Percentiles rank a stretch among this genome's conserved stretches.
phyloP scores from a whole-genome alignment of 2,797 vertebrate genomes.

The Lagorchestes hirsutus region DNA sequence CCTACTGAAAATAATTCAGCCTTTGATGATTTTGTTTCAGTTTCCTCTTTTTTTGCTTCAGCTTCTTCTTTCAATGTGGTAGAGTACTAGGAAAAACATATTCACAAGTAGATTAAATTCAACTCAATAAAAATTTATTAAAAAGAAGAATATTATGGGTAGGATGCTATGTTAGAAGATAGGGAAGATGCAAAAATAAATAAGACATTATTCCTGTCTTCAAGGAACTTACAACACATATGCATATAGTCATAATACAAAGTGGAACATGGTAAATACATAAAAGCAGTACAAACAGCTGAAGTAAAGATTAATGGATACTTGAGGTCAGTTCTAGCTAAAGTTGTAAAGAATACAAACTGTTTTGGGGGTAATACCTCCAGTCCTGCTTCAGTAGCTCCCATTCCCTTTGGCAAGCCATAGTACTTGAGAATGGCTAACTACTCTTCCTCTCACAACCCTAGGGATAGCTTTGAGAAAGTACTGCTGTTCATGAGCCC shows the following conservation, averaged over 20 bases:
- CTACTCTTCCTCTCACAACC: too few species aligned
- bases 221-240: neutral
- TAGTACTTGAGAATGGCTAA: too few species aligned
- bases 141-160: neutral
- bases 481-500: too few species aligned
- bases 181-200: neutral
- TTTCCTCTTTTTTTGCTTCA: slow-evolving; percentile 23
- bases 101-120: neutral
- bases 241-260: neutral
- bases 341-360: too few species aligned
- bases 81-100: slow-evolving; percentile 3
- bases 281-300: neutral
- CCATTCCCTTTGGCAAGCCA: too few species aligned
- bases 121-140: neutral
- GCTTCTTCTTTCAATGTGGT: neutral
- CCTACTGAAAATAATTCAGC: slow-evolving; percentile 71
- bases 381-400: too few species aligned
- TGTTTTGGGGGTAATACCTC: too few species aligned
- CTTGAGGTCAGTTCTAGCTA: too few species aligned
- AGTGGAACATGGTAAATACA: neutral
- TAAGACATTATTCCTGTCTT: neutral
- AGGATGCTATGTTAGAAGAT: neutral
- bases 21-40: slow-evolving; percentile 63
- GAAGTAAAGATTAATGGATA: neutral
- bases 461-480: too few species aligned